Conservation (phyloP, 92 coral and sea anemone genomes). For the Scolanthus callimorphus region DNA sequence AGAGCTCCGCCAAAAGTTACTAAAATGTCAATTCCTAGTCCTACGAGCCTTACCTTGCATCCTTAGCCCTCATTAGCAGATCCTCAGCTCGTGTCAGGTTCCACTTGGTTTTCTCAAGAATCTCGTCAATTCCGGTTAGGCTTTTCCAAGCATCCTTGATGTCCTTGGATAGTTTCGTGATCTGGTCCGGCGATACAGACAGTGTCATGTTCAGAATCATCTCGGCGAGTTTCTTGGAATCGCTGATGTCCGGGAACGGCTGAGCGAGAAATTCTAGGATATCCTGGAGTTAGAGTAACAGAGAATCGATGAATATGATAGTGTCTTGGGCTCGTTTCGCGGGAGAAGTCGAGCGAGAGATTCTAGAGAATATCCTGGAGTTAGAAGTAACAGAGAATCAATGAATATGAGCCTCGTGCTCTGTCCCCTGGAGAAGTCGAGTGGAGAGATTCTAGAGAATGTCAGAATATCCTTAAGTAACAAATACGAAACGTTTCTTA, state of each 20-base stretch:
- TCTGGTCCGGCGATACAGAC: constrained; percentile 77
- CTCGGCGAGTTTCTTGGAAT: constrained; percentile 44
- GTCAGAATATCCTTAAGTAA: too few species aligned
- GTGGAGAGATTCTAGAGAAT: too few species aligned
- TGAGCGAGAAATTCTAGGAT: constrained; percentile 69
- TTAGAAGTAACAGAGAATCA: too few species aligned
- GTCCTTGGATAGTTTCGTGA: constrained; percentile 54
- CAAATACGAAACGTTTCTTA: too few species aligned
- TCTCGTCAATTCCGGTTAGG: constrained; percentile 84
- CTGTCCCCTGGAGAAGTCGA: too few species aligned
- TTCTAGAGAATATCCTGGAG: too few species aligned
- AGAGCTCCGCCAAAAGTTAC: too few species aligned
- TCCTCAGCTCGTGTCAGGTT: constrained; percentile 55
- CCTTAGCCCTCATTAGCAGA: constrained; percentile 61
- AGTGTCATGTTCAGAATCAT: constrained; percentile 63
- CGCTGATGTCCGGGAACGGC: constrained; percentile 51
- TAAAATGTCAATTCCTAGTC: too few species aligned
- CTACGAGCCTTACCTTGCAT: constrained; percentile 97
- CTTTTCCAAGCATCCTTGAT: constrained; percentile 62
- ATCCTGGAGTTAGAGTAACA: constrained; percentile 52
- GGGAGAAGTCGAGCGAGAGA: too few species aligned
- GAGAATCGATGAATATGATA: too few species aligned
- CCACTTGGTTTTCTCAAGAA: constrained; percentile 60
- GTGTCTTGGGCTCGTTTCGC: too few species aligned
- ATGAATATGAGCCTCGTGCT: too few species aligned